Percentiles rank a stretch among this genome's conserved stretches.
Conservation (phyloP, 2,888 invertebrate genomes). For the Callimorpha dominula region DNA sequence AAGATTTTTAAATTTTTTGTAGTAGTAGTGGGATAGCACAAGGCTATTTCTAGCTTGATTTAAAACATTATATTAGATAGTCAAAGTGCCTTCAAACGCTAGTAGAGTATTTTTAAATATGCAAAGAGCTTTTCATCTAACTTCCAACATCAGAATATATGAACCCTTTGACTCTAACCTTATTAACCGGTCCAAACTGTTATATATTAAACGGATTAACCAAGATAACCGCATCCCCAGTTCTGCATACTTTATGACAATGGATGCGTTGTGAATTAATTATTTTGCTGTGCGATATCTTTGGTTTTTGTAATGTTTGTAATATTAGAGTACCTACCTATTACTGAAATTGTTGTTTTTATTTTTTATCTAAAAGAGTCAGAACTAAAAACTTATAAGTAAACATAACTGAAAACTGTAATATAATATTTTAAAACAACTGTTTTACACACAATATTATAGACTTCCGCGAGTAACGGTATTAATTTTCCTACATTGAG, state of each 20-base stretch:
- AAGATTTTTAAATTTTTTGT: too few species aligned
- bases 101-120: conserved; percentile 16
- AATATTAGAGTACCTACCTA: background rate
- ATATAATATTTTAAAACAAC: too few species aligned
- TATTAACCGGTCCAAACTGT: conserved; percentile 39
- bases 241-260: conserved; percentile 59
- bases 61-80: too few species aligned
- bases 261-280: conserved; percentile 60
- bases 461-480: too few species aligned
- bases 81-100: background rate
- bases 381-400: too few species aligned
- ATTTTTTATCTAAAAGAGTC: too few species aligned
- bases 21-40: too few species aligned
- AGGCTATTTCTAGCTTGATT: too few species aligned
- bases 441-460: too few species aligned
- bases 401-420: too few species aligned
- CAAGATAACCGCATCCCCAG: conserved; percentile 49
- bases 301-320: conserved; percentile 19
- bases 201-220: conserved; percentile 61
- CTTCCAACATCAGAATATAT: conserved; percentile 18
- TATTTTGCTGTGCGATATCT: conserved; percentile 46
- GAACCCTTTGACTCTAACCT: conserved; percentile 18
- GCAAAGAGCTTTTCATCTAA: conserved; percentile 16
- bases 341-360: too few species aligned
- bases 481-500: too few species aligned